Evolutionary conservation across 2,888 invertebrate species (phyloP), one percentile per base, ranked within the genome.

Genomic region (Calameuta filiformis): DNA sequence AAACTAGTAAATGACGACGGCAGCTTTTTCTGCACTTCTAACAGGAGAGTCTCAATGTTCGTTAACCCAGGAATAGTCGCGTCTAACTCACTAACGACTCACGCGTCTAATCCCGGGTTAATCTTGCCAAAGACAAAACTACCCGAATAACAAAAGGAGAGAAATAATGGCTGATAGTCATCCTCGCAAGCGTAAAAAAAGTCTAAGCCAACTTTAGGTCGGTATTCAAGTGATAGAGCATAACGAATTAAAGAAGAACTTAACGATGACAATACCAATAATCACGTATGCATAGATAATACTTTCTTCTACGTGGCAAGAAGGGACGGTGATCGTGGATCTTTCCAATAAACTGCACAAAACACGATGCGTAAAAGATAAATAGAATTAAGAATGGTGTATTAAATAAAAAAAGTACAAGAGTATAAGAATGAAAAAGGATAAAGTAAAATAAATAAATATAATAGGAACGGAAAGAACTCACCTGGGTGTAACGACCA

Each of bases 401-500:
- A 56, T 9, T 9, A 56, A 56, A 56, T 56, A 23, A 56, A 56
- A 56, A 56, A 23, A 56, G 56, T 56, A 23, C 56, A 56, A 56
- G 56, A 56, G 56, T 56, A 56, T 15, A 9, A 56, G 56, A 56
- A 37, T 35, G 68, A 68, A 34, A 71, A 68, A 69, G 31, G n/a
- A 31, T 23, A 35, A 73, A 78, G 75, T 74, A 69, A 76, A 71
- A 71, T 68, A 35, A 75, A 69, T 56, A 73, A 78, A 84, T 76
- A 84, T 76, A 80, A 84, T 81, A 80, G 80, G 80, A 81, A 83
- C 79, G 76, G 79, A 81, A 76, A 80, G 76, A 86, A 89, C 90
- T 90, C 88, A 90, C 90, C 90, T 90, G 86, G 80, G 82, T 83
- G 83, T 82, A 83, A 87, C 83, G 86, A 87, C 86, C 88, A 86